These are phyloP conservation scores for Cottus gobio DNA, from an alignment of 2,113 vertebrate species.

Conservation along the genomic window DNA sequence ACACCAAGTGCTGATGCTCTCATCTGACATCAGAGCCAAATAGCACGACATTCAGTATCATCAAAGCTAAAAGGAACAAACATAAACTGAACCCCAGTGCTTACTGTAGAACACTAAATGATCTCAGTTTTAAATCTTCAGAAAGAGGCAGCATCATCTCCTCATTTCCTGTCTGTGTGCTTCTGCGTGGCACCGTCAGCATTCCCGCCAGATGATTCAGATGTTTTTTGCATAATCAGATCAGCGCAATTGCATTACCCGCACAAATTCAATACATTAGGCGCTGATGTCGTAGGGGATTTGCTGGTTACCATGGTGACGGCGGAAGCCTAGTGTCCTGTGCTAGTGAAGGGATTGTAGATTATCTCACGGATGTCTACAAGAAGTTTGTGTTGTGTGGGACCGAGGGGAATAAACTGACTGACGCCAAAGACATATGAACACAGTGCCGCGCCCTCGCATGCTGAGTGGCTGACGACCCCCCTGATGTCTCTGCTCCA, in stretches of 20 bases:
- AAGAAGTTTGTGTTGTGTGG: background rate
- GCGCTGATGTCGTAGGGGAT: constrained; percentile 54
- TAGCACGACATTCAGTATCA: background rate
- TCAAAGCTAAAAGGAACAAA: background rate
- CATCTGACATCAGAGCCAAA: background rate
- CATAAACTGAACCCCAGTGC: background rate
- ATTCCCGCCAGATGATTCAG: constrained; percentile 71
- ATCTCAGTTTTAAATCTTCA: background rate
- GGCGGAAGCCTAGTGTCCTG: constrained; percentile 55
- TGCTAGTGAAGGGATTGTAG: background rate
- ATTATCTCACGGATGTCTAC: background rate
- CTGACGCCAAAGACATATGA: background rate
- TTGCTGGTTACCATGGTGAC: constrained; percentile 75
- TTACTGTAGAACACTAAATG: background rate
- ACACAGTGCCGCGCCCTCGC: too few species aligned
- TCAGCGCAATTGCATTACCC: constrained; percentile 81
- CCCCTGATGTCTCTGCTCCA: constrained; percentile 19
- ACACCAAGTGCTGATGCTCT: background rate
- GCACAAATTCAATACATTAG: constrained; percentile 77
- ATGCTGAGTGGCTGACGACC: too few species aligned
- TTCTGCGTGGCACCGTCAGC: constrained; percentile 43
- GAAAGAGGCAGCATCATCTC: constrained; percentile 22
- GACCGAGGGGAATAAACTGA: background rate
- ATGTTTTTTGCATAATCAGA: constrained; percentile 78
- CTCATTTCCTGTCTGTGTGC: constrained; percentile 54